Evolutionary conservation across 2,113 vertebrate genomes (phyloP), one percentile per base, ranked within the genome.

Genomic region (Rhabdomys dilectus): DNA sequence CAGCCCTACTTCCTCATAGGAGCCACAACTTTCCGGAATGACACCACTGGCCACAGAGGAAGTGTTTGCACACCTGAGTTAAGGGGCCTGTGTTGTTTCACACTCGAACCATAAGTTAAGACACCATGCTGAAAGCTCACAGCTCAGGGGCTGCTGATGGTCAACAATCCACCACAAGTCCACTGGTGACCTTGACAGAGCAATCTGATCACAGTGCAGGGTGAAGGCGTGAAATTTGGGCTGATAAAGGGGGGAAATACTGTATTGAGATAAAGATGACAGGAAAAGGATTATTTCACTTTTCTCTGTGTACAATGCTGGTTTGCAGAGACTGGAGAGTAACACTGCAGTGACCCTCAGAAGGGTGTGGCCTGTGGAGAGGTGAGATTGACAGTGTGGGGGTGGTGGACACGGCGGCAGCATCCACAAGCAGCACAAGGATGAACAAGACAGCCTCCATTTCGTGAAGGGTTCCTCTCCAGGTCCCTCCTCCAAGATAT

Each of bases 101-200:
- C 21, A 53, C 26, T 88, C 45, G 15, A 15, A 36, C 42, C 84
- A 36, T 48, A 68, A 87, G 62, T 9, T 29, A 84, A 68, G 34
- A 13, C 31, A 1, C 60, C 1, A 1, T 3, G 21, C 42, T 22
- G 19, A 48, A 66, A 39, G 82, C 82, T n/a, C 4, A 7, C 0
- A 29, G 45, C 45, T 31, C n/a, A 56, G 3, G 24, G 8, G 36
- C 72, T 22, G 0, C 0, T 51, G 42, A 31, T 12, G 81, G 17
- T 1, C 16, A 31, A 15, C 34, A 93, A 16, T 2, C 4, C 19
- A 45, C 48, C 22, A 3, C 3, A 7, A 77, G 51, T 48, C 13
- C 81, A 34, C 0, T 31, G 80, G 26, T 26, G 36, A 64, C 58
- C 19, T 56, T 45, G 31, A 42, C 21, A 56, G 53, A 66, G 12